A percentile compares a stretch with the other conserved stretches of the same genome.
Conservation (phyloP, 2,113 vertebrate species). For the Glaucomys volans region DNA sequence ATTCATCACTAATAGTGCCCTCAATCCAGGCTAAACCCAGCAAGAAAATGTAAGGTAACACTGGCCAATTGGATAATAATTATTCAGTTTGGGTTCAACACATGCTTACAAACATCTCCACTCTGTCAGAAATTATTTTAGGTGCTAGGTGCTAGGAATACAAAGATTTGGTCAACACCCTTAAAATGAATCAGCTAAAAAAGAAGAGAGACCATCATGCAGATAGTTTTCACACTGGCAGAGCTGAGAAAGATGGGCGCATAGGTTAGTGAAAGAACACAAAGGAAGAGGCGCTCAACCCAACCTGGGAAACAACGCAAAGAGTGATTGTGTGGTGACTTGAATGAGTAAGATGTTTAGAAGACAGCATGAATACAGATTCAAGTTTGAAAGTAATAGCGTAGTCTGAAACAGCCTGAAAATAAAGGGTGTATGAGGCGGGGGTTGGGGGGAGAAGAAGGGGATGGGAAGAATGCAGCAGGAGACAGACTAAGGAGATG, state of each 20-base stretch:
- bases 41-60: background rate
- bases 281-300: background rate
- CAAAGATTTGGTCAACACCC: background rate
- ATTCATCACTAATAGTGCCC: background rate
- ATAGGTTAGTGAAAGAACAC: background rate
- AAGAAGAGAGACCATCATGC: background rate
- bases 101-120: background rate
- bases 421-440: background rate
- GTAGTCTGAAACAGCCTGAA: background rate
- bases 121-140: background rate
- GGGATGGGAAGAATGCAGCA: rapidly evolving
- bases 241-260: background rate
- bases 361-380: conserved; percentile 15
- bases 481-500: background rate
- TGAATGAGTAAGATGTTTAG: background rate
- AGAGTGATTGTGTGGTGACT: background rate
- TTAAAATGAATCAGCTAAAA: conserved; percentile 34
- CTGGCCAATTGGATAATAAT: background rate
- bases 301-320: background rate
- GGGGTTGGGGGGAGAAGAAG: too few species aligned
- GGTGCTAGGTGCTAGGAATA: background rate
- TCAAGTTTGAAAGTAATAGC: background rate
- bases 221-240: background rate
- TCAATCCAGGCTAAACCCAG: background rate
- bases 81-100: background rate